phyloP scores from a whole-genome alignment of 2,888 invertebrate genomes.

The Drosophila neonasuta region DNA sequence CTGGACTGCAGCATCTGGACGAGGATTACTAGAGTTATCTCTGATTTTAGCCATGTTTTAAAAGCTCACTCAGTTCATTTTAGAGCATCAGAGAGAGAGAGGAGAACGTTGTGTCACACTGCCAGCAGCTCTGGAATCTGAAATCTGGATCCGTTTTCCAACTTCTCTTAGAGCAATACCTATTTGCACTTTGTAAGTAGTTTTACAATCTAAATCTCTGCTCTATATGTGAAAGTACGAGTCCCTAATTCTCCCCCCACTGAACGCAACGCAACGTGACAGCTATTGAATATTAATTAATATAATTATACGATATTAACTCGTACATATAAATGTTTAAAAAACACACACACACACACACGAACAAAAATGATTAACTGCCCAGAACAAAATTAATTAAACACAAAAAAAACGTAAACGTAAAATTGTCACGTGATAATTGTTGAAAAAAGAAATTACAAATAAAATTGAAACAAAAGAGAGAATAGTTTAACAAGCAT shows the following conservation, averaged over 20 bases:
- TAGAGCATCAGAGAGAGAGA: neutral
- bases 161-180: conserved; percentile 11
- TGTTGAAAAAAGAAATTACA: conserved; percentile 54
- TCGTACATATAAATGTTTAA: conserved; percentile 70
- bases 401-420: conserved; percentile 53
- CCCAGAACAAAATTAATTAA: conserved; percentile 72
- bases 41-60: conserved; percentile 2
- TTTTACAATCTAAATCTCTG: conserved; percentile 44
- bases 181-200: conserved; percentile 60
- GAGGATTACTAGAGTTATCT: conserved; percentile 61
- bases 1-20: conserved; percentile 60
- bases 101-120: conserved; percentile 20
- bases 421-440: conserved; percentile 77
- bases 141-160: neutral
- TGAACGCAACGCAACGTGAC: conserved; percentile 49
- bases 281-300: conserved; percentile 60
- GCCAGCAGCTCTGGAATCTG: conserved; percentile 6
- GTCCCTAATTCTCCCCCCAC: conserved; percentile 14
- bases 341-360: conserved; percentile 44
- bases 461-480: conserved; percentile 26
- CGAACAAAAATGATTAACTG: conserved; percentile 53
- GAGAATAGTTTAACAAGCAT: conserved; percentile 51
- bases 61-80: conserved; percentile 7
- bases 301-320: conserved; percentile 54
- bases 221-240: conserved; percentile 40